Conservation (phyloP, 1,140 invertebrate genomes). For the Drosophila ogumai region DNA sequence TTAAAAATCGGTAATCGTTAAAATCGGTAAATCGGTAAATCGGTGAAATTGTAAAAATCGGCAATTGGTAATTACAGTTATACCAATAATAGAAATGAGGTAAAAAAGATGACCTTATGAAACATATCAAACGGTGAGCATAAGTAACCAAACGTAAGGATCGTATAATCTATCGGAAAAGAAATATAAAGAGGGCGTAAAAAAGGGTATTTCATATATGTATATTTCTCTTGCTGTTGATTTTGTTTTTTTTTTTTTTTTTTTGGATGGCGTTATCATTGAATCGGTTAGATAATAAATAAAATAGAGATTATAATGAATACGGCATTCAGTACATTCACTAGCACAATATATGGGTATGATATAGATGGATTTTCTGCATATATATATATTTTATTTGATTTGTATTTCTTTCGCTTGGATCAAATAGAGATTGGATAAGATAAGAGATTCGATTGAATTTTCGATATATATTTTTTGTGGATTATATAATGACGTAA, state of each 20-base stretch:
- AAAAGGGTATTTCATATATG: constrained; percentile 38
- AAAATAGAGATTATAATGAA: constrained; percentile 82
- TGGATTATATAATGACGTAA: constrained; percentile 47
- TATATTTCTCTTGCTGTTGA: constrained; percentile 68
- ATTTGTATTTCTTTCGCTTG: constrained; percentile 41
- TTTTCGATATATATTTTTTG: constrained; percentile 31
- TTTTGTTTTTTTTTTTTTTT: constrained; percentile 46
- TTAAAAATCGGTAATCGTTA: constrained; percentile 13
- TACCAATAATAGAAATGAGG: constrained; percentile 39
- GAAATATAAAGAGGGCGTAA: constrained; percentile 13
- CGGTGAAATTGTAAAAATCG: constrained; percentile 4
- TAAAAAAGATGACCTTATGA: constrained; percentile 21
- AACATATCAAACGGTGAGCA: constrained; percentile 53
- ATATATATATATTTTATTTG: constrained; percentile 36
- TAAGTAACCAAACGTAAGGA: constrained; percentile 43
- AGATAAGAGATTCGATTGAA: constrained; percentile 54
- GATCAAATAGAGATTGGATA: constrained; percentile 49
- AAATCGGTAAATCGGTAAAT: constrained; percentile 19
- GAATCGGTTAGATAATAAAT: constrained; percentile 85
- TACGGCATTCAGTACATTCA: constrained; percentile 85
- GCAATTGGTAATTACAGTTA: constrained; percentile 28
- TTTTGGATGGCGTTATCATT: constrained; percentile 52
- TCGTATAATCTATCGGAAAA: constrained; percentile 15
- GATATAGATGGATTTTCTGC: constrained; percentile 70
- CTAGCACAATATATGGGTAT: constrained; percentile 83